Percentiles rank a stretch among this genome's conserved stretches.
Conservation (phyloP, 37 sponge, comb jelly and placozoan genomes). For the Tethya wilhelma region DNA sequence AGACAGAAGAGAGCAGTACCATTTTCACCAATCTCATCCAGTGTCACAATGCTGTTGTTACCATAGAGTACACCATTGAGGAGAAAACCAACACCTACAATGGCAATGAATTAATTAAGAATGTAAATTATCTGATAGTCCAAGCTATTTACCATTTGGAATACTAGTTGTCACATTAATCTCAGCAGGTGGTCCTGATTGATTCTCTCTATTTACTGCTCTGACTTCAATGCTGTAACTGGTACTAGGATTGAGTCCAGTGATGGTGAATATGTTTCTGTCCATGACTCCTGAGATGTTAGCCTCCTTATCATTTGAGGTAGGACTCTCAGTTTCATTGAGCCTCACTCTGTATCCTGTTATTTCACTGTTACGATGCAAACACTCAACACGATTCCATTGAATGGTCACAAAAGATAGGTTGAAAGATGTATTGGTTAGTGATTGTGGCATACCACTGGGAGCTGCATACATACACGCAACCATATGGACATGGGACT, state of each 20-base stretch:
- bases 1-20: constrained; percentile 19
- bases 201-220: too few relatives aligned
- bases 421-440: not conserved
- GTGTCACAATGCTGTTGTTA: constrained; percentile 31
- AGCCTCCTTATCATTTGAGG: not conserved
- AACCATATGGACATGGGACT: too few relatives aligned
- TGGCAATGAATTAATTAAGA: not conserved
- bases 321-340: too few relatives aligned
- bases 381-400: constrained; percentile 18
- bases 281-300: not conserved
- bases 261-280: not conserved
- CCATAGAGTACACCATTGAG: not conserved
- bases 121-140: not conserved
- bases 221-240: not conserved
- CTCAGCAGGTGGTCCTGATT: not conserved
- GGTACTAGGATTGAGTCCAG: constrained; percentile 27
- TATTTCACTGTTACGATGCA: constrained; percentile 18
- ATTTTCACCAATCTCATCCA: constrained; percentile 12
- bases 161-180: not conserved
- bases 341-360: constrained; percentile 11
- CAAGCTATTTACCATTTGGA: not conserved
- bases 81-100: too few relatives aligned
- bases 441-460: constrained; percentile 1
- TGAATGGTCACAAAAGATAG: constrained; percentile 1
- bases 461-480: constrained; percentile 32